Percentiles rank a stretch among this genome's conserved stretches.
phyloP scores from a whole-genome alignment of 2,113 vertebrate species.

The Limnothrissa miodon region DNA sequence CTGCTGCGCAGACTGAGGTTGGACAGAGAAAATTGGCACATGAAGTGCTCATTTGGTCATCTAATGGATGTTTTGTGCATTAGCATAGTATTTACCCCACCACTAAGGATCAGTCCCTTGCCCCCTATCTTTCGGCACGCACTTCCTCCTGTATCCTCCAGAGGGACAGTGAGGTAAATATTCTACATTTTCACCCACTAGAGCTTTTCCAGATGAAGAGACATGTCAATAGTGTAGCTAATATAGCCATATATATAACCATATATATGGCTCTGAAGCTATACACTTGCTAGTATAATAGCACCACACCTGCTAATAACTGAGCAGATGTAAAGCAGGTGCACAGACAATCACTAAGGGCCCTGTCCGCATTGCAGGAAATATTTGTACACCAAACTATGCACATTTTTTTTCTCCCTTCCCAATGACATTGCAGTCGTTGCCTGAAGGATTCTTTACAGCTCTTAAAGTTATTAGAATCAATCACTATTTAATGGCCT shows the following conservation, averaged over 20 bases:
- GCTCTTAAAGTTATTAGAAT: neutral
- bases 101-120: neutral
- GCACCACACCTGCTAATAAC: conserved; percentile 5
- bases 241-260: neutral
- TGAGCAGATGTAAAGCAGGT: conserved; percentile 12
- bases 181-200: neutral
- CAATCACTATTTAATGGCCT: conserved; percentile 22
- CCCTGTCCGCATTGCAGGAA: neutral
- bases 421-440: conserved; percentile 16
- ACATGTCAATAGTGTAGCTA: neutral
- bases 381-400: conserved; percentile 33
- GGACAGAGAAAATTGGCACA: neutral
- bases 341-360: neutral
- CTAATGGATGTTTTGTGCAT: conserved; percentile 14
- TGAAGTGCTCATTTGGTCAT: conserved; percentile 9
- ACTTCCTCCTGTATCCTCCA: neutral
- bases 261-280: conserved; percentile 8
- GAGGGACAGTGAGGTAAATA: neutral
- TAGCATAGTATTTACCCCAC: neutral
- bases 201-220: neutral
- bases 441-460: neutral
- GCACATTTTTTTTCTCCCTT: neutral
- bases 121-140: neutral
- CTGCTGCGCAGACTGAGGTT: neutral
- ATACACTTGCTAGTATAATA: neutral